Evolutionary conservation across 64 coral and sea anemone species (phyloP).

Genomic region (Montipora efflorescens): DNA sequence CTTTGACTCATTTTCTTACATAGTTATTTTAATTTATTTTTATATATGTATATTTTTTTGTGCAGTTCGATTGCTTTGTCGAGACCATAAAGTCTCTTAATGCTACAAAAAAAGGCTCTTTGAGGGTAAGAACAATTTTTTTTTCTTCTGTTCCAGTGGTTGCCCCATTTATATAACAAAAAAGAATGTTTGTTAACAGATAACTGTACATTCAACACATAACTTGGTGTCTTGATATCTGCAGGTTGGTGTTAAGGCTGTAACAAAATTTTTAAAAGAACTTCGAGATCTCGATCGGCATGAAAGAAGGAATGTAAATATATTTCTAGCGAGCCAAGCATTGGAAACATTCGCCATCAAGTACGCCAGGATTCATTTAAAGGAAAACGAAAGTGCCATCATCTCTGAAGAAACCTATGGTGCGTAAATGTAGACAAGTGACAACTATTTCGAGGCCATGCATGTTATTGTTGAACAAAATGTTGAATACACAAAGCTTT

Average conservation of each 20-base stretch:
- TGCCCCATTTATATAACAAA: too few relatives aligned
- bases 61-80: too few relatives aligned
- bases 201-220: neutral
- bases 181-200: neutral
- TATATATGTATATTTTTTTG: too few relatives aligned
- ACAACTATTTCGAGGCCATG: too few relatives aligned
- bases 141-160: too few relatives aligned
- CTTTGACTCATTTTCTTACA: too few relatives aligned
- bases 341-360: slow-evolving; percentile 14
- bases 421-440: neutral
- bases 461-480: too few relatives aligned
- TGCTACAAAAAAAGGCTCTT: too few relatives aligned
- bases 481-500: too few relatives aligned
- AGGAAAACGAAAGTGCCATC: neutral
- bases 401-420: neutral
- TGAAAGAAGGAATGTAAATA: neutral
- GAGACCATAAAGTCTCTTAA: too few relatives aligned
- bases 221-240: neutral
- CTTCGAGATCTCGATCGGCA: neutral
- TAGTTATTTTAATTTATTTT: too few relatives aligned
- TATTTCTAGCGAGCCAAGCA: neutral
- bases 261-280: neutral
- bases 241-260: neutral
- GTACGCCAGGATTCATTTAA: neutral
- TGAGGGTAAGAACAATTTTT: too few relatives aligned